Conservation (phyloP, 2,797 vertebrate species). For the Potorous gilbertii region DNA sequence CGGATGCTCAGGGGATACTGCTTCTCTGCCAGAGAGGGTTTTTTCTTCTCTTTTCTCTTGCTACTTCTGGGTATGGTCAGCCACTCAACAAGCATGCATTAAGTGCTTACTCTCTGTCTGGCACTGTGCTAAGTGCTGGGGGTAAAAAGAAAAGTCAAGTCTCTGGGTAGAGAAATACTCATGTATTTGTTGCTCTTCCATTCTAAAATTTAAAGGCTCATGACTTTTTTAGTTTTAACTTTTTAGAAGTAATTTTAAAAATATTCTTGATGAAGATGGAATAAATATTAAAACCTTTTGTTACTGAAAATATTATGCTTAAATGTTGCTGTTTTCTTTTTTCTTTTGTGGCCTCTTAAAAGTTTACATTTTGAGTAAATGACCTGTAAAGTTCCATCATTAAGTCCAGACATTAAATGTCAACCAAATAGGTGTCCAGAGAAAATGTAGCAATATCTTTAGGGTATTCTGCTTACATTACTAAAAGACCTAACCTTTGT, state of each 20-base stretch:
- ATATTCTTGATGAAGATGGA: constrained; percentile 47
- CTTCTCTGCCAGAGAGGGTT: neutral
- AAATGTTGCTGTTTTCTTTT: constrained; percentile 36
- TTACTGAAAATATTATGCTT: neutral
- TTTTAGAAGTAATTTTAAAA: constrained; percentile 40
- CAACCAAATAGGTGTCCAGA: constrained; percentile 37
- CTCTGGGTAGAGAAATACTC: neutral
- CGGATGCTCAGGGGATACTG: neutral
- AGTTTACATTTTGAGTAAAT: constrained; percentile 11
- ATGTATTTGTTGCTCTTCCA: neutral
- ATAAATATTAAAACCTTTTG: neutral
- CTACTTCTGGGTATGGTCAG: neutral
- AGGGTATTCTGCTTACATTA: neutral
- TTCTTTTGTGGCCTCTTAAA: constrained; percentile 51
- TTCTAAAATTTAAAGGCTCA: constrained; percentile 1
- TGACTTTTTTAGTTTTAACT: constrained; percentile 43
- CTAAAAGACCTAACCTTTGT: constrained; percentile 56
- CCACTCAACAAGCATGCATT: neutral
- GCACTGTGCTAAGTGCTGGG: neutral
- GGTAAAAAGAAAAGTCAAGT: neutral
- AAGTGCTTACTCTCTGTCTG: neutral
- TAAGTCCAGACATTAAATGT: constrained; percentile 38
- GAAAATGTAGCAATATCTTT: constrained; percentile 43
- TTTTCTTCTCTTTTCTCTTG: neutral
- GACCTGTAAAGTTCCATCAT: constrained; percentile 1